Conservation (phyloP, 2,888 invertebrate genomes). For the Toxonevra muliebris region DNA sequence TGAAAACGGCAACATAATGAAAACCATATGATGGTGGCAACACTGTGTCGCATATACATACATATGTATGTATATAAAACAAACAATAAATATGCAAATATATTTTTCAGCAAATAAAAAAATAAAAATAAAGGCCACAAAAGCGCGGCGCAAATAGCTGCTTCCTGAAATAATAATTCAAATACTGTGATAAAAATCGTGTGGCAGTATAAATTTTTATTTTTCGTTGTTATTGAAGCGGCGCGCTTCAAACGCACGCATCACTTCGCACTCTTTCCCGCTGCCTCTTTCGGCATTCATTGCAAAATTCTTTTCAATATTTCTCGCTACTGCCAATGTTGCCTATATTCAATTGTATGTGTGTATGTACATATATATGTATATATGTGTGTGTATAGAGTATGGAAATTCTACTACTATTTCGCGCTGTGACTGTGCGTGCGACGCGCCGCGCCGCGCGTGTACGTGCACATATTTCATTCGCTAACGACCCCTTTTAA, state of each 20-base stretch:
- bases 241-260: neutral
- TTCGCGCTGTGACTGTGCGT: neutral
- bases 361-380: neutral
- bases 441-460: conserved; percentile 43
- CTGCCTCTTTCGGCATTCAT: too few relatives aligned
- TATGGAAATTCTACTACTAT: conserved; percentile 1
- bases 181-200: conserved; percentile 59
- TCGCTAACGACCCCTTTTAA: conserved; percentile 63
- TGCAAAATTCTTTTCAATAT: too few relatives aligned
- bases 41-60: too few relatives aligned
- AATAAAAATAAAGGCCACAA: conserved; percentile 37
- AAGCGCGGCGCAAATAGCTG: conserved; percentile 59
- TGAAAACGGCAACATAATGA: too few relatives aligned
- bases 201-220: conserved; percentile 26
- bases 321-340: too few relatives aligned
- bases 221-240: conserved; percentile 7
- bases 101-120: too few relatives aligned
- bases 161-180: conserved; percentile 64
- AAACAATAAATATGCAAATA: too few relatives aligned
- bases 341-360: too few relatives aligned
- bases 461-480: conserved; percentile 63
- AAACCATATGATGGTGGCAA: too few relatives aligned
- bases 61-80: too few relatives aligned
- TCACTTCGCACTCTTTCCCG: too few relatives aligned
- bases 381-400: neutral